Conservation (phyloP, 1,140 invertebrate species). For the Chlorops oryzae region DNA sequence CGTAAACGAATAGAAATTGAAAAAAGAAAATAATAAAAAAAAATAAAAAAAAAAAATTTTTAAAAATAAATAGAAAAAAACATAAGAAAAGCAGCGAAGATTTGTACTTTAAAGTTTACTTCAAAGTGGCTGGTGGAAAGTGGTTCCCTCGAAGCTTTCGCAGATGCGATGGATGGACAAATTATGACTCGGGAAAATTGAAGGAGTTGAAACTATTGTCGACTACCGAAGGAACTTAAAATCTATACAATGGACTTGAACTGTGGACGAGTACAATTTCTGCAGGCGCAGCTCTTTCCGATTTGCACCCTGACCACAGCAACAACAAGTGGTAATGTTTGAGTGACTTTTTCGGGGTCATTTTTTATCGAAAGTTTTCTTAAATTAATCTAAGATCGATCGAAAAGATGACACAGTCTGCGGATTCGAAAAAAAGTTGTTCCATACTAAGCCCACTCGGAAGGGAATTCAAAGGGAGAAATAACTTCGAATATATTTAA, state of each 20-base stretch:
- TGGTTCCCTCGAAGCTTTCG: neutral
- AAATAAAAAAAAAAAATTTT: neutral
- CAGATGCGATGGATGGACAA: neutral
- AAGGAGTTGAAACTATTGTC: neutral
- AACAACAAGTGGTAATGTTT: conserved; percentile 27
- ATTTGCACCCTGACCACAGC: conserved; percentile 38
- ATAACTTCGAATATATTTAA: no score
- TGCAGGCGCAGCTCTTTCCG: conserved; percentile 53
- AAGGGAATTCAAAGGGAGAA: no score
- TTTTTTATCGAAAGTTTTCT: no score
- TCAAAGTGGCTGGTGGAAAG: neutral
- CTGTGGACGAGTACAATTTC: conserved; percentile 48
- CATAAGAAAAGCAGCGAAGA: neutral
- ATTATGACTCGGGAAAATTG: neutral
- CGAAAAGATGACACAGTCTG: no score
- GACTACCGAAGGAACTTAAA: neutral
- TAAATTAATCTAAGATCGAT: no score
- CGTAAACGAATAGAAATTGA: neutral
- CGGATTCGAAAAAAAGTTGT: no score
- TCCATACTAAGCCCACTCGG: no score
- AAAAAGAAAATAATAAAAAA: neutral
- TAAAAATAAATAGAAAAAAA: no score
- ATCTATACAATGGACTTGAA: neutral
- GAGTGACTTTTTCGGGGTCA: no score
- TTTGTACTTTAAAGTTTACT: no score